Conservation (phyloP, 1,140 invertebrate species). For the Argopecten irradians region DNA sequence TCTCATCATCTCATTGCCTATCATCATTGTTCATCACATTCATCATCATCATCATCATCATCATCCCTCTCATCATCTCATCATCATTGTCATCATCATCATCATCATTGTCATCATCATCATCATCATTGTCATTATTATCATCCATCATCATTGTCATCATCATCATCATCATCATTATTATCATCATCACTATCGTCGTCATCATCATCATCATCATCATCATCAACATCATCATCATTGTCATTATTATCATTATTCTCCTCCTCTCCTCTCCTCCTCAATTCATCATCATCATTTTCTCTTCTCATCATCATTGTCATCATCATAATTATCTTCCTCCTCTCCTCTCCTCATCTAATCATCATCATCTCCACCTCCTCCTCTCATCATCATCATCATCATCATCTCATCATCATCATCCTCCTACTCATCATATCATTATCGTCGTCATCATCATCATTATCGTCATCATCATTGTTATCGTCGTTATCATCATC, state of each 20-base stretch:
- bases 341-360: neutral
- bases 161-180: neutral
- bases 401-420: no score
- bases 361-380: neutral
- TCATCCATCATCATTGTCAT: neutral
- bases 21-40: neutral
- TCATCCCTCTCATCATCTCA: neutral
- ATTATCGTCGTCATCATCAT: neutral
- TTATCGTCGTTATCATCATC: no score
- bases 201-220: neutral
- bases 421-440: neutral
- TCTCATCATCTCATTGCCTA: neutral
- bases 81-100: neutral
- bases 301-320: neutral
- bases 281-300: neutral
- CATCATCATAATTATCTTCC: no score
- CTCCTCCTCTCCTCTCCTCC: no score
- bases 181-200: neutral
- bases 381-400: neutral
- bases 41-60: neutral
- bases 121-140: no score
- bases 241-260: no score
- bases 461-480: neutral
- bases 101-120: neutral
- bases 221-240: neutral